Evolutionary conservation across 2,113 vertebrate species (phyloP).

Genomic region (Struthidea cinerea): DNA sequence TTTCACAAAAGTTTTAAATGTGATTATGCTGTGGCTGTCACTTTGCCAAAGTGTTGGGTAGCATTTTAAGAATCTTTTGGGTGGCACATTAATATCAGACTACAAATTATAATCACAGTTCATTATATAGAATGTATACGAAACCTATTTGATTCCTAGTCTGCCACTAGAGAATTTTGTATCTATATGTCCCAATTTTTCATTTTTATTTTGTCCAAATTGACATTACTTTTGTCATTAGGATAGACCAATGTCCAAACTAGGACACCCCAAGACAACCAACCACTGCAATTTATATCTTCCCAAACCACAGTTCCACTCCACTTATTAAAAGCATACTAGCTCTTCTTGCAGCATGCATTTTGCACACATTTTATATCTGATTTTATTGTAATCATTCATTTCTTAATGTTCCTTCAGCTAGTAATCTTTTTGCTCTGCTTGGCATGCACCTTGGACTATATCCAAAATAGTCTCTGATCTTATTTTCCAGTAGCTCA

Average conservation of each 20-base stretch:
- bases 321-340: background rate
- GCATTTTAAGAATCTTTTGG: background rate
- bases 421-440: background rate
- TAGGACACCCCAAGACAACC: no score
- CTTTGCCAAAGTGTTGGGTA: background rate
- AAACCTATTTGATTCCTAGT: background rate
- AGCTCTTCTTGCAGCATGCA: background rate
- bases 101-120: background rate
- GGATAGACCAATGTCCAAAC: no score
- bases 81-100: background rate
- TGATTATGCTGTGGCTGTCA: background rate
- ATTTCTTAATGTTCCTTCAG: background rate
- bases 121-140: background rate
- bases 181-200: background rate
- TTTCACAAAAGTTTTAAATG: background rate
- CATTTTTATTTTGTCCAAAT: background rate
- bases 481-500: background rate
- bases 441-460: background rate
- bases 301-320: background rate
- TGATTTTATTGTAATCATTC: background rate
- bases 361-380: background rate
- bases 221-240: background rate
- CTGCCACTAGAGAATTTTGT: background rate
- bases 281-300: background rate
- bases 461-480: background rate